A percentile compares a stretch with the other conserved stretches of the same genome.
phyloP scores from a whole-genome alignment of 2,888 invertebrate species.

The Parasteatoda lunata region DNA sequence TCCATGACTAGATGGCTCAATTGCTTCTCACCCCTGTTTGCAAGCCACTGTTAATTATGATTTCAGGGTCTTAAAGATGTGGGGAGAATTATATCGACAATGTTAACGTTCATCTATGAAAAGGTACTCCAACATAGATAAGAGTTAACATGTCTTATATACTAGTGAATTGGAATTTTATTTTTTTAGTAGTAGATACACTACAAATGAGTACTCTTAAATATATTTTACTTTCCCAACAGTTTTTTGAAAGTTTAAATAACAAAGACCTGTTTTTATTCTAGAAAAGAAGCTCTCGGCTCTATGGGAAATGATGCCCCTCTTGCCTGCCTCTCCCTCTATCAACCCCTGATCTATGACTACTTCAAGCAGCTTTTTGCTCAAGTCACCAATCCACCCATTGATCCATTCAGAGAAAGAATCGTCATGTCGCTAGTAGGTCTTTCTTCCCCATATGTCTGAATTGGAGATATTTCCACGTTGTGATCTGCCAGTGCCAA shows the following conservation, averaged over 20 bases:
- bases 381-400: slow-evolving; percentile 99
- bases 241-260: neutral
- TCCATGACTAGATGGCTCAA: too few species aligned
- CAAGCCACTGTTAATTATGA: too few species aligned
- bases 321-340: slow-evolving; percentile 94
- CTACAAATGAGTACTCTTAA: too few species aligned
- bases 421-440: slow-evolving; percentile 94
- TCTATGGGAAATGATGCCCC: slow-evolving; percentile 99
- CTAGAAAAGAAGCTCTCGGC: slow-evolving; percentile 96
- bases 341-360: slow-evolving; percentile 94
- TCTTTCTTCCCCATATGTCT: neutral
- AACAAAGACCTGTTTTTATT: slow-evolving; percentile 63
- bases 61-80: too few species aligned
- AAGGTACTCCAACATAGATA: too few species aligned
- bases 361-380: slow-evolving; percentile 99
- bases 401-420: slow-evolving; percentile 99
- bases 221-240: too few species aligned
- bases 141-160: too few species aligned
- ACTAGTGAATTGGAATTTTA: too few species aligned
- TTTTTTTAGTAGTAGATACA: too few species aligned
- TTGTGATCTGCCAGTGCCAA: neutral
- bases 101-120: too few species aligned
- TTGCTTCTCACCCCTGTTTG: too few species aligned
- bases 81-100: too few species aligned
- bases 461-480: neutral